Base-by-base conservation (phyloP, 2,113 vertebrate species). In the Setophaga petechia region DNA sequence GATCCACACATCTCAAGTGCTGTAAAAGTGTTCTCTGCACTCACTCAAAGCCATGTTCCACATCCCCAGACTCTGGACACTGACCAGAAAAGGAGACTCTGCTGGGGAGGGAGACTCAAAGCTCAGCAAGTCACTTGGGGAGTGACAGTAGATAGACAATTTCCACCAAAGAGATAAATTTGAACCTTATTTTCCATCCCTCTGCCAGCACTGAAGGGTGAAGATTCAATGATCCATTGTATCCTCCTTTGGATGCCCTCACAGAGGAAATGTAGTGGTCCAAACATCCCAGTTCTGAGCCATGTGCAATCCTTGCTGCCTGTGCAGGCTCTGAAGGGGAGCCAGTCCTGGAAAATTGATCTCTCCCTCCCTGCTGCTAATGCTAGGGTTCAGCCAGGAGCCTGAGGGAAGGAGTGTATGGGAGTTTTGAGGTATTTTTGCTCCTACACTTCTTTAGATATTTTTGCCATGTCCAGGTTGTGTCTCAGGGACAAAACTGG, bases 1-100 rank as follows among this genome's bases (percentile, higher is more conserved):
- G 13, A 55, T 65, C 10, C 65, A 0, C 2, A 0, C 7, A 23
- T 39, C 33, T 43, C 21, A 24, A 44, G 17, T 19, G 13, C 24
- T 41, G 44, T 54, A 22, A 62, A 90, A 49, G 11, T 15, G 11
- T 47, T 27, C 5, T 92, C 15, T 79, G 54, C n/a, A 20, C 54
- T 80, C 54, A 27, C 49, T 77, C 21, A 76, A 52, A 73, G 24
- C 44, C 11, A n/a, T 2, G 0, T 31, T 37, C 20, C 4, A 0
- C 5, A 37, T 5, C 5, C 16, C 35, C 17, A 68, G 28, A 24
- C 2, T 5, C 2, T 43, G 35, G 43, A 55, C 31, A 4, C 24
- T 43, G 47, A 43, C 5, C 13, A 41, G 44, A 82, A 52, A 13
- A 75, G 39, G 39, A 25, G 7, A 3, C 4, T 71, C 20, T 84